Percentiles rank a stretch among this genome's conserved stretches.
phyloP scores from a whole-genome alignment of 64 coral and sea anemone species.

The Porites australiensis region DNA sequence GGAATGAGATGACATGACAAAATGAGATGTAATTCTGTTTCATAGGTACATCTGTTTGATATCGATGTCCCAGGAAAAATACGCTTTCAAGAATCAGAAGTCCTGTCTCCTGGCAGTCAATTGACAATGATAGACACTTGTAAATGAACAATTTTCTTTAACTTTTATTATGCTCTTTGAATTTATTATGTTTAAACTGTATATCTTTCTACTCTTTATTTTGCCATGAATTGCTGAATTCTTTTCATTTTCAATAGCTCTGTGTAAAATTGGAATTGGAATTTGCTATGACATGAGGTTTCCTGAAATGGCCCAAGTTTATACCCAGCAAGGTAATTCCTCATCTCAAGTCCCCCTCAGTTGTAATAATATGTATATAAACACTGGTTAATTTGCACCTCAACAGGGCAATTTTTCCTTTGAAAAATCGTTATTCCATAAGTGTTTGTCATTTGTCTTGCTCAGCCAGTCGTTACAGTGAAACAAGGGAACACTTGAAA shows the following conservation, averaged over 20 bases:
- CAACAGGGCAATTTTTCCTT: too few species aligned
- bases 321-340: constrained; percentile 82
- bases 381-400: too few species aligned
- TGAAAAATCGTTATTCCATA: too few species aligned
- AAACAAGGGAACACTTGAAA: too few species aligned
- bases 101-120: constrained; percentile 76
- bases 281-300: constrained; percentile 98
- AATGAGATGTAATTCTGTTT: neutral
- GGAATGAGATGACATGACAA: too few species aligned
- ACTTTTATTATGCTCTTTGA: neutral
- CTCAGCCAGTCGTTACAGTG: too few species aligned
- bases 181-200: neutral
- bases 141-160: constrained; percentile 32
- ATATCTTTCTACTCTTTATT: neutral
- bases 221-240: neutral
- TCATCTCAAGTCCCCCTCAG: too few species aligned
- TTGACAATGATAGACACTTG: constrained; percentile 90
- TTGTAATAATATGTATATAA: too few species aligned
- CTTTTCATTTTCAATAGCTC: constrained; percentile 47
- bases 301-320: constrained; percentile 91
- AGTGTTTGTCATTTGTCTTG: too few species aligned
- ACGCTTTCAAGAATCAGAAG: constrained; percentile 92
- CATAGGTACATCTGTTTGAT: constrained; percentile 96
- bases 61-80: constrained; percentile 99
- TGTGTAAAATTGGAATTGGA: constrained; percentile 96